Base-by-base conservation (phyloP, 2,797 vertebrate species). In the Nannoperca obscura region DNA sequence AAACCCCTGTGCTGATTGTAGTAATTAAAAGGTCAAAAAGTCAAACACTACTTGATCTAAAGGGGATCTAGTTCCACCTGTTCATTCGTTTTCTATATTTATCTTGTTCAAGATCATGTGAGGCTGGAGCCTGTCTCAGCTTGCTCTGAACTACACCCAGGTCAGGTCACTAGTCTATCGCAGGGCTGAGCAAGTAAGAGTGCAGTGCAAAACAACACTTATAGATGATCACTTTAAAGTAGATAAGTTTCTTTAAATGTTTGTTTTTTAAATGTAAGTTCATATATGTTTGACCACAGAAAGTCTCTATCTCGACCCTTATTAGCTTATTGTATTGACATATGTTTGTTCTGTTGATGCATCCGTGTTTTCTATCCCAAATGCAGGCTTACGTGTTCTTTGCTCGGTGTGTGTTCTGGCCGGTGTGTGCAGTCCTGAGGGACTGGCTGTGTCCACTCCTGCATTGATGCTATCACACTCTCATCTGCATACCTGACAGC, bases 401-500 rank as follows among this genome's bases (percentile, higher is more conserved):
- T 78, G 52, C 74, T 76, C 8, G 5, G 60, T 71, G 49, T 85
- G 72, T 84, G 73, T 61, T 71, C 9, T 46, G 59, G 52, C 44
- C 66, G 52, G 66, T 77, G 78, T 68, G 63, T 67, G 75, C 30
- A 34, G 68, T 89, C 91, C 91, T 73, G 42, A 68, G 91, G 87
- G 88, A 91, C 69, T 20, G 60, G 30, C 76, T 83, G 76, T 85
- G 87, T 88, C 84, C 86, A 80, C 87, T 83, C 74, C 67, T 81
- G 86, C 82, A 89, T 88, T 88, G 89, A 91, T 87, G 87, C 66
- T 80, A 81, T 88, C 87, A 77, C 70, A 34, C n/a, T 42, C 86
- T 90, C 85, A 93, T 92, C 82, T 93, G 79, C 85, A 90, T 93
- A 91, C 68, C 76, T 91, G 92, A 92, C 89, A 91, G 87, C 87